Evolutionary conservation across 2,888 invertebrate species (phyloP).

Genomic region (Arrhopalites spinosus): DNA sequence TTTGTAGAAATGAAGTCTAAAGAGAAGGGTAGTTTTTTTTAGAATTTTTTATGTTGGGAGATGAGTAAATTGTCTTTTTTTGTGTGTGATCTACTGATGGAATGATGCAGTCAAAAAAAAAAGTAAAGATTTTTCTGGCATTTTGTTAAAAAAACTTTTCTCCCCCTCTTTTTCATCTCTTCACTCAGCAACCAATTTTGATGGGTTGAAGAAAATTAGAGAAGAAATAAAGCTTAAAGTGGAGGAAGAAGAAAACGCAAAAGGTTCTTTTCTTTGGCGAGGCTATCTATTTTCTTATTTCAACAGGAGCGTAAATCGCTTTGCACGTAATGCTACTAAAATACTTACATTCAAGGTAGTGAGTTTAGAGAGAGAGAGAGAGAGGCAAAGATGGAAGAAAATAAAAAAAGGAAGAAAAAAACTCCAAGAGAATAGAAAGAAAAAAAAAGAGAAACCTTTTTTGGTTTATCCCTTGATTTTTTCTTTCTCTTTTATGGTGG

Average conservation of each 20-base stretch:
- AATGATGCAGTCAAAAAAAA: conserved; percentile 25
- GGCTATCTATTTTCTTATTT: conserved; percentile 11
- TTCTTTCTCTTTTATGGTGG: neutral
- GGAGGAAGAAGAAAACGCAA: neutral
- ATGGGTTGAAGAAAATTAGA: conserved; percentile 24
- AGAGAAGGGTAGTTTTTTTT: too few relatives aligned
- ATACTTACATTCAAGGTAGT: neutral
- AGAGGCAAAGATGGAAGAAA: neutral
- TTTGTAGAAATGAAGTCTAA: too few relatives aligned
- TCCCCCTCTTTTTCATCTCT: neutral
- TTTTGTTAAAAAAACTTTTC: too few relatives aligned
- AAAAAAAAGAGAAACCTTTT: neutral
- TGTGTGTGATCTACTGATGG: conserved; percentile 18
- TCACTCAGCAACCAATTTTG: conserved; percentile 18
- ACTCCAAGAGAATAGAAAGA: neutral
- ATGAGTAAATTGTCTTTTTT: conserved; percentile 31
- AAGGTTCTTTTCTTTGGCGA: conserved; percentile 1
- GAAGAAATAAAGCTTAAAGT: conserved; percentile 11
- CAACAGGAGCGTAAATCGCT: conserved; percentile 22
- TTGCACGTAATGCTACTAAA: conserved; percentile 23
- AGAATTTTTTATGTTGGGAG: conserved; percentile 19
- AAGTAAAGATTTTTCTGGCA: neutral
- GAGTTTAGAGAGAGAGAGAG: neutral
- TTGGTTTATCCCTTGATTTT: too few relatives aligned
- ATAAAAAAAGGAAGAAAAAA: neutral